Evolutionary conservation across 2,797 vertebrate genomes (phyloP), one percentile per base, ranked within the genome.

Genomic region (Ispidina lecontei): DNA sequence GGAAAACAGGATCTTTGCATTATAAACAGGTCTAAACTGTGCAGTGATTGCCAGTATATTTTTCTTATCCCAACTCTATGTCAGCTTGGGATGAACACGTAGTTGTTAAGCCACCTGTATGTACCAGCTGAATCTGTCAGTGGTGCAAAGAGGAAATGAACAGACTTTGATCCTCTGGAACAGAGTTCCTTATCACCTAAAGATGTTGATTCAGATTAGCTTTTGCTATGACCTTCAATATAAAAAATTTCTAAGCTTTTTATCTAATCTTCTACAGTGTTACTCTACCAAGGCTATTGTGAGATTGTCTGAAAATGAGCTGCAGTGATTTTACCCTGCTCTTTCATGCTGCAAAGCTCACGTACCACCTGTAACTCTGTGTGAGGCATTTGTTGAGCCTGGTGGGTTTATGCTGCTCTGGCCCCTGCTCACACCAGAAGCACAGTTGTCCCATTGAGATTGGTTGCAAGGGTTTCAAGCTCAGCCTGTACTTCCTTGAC

Each of bases 1-100:
- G 33, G 78, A 87, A 96, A 95, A 93, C 78, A 85, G 82, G 78
- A 92, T 92, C 89, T 93, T 91, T 89, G 69, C 70, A 84, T 92
- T 92, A 87, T 91, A 94, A 95, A 71, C 83, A 94, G 90, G 70
- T 90, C 62, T 75, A 93, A 79, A 87, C 18, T 95, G 84, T 90
- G 59, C 55, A 77, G 23, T 83, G 65, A 55, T 59, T 89, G 46
- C 49, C 37, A 59, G 81, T 91, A 60, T 95, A 74, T 95, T 95
- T 95, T 95, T 93, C 65, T 96, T 95, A 68, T 80, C 90, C 72
- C 46, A 65, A 59, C 59, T 74, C 51, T 80, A 11, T 65, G 58
- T 77, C 49, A 83, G 43, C 23, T 95, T 71, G 31, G 18, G 78
- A 84, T 74, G 87, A 91, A 89, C 68, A 59, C 26, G 80, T 90